A percentile compares a stretch with the other conserved stretches of the same genome.
phyloP scores from a whole-genome alignment of 2,888 invertebrate genomes.

The Drosophila flavopinicola region DNA sequence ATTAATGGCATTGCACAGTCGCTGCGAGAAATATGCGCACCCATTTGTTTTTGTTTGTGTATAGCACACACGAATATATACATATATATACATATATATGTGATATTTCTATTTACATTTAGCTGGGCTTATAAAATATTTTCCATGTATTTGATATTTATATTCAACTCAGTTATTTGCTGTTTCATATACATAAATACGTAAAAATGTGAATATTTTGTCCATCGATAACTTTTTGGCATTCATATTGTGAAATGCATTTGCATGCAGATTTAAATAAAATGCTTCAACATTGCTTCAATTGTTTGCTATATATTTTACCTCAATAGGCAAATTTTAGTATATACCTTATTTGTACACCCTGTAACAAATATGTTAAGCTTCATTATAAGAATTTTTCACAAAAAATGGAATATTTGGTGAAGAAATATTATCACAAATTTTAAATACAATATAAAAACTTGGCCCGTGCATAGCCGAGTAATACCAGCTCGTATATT shows the following conservation, averaged over 20 bases:
- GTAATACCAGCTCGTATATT: neutral
- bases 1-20: constrained; percentile 39
- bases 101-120: constrained; percentile 10
- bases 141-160: constrained; percentile 23
- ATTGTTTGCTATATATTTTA: too few species aligned
- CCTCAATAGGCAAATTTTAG: too few species aligned
- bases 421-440: too few species aligned
- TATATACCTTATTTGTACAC: constrained; percentile 8
- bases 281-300: constrained; percentile 8
- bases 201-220: constrained; percentile 8
- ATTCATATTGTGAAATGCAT: constrained; percentile 22
- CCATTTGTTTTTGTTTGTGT: neutral
- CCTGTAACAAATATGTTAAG: neutral
- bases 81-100: constrained; percentile 7
- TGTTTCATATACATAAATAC: neutral
- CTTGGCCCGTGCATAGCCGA: too few species aligned
- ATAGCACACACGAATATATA: neutral
- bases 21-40: constrained; percentile 13
- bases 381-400: too few species aligned
- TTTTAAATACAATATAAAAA: neutral
- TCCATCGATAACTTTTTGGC: constrained; percentile 11
- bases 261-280: constrained; percentile 11
- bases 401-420: too few species aligned
- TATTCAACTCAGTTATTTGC: constrained; percentile 28
- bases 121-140: constrained; percentile 18